phyloP scores from a whole-genome alignment of 2,888 invertebrate genomes.

The Catotricha subobsoleta region DNA sequence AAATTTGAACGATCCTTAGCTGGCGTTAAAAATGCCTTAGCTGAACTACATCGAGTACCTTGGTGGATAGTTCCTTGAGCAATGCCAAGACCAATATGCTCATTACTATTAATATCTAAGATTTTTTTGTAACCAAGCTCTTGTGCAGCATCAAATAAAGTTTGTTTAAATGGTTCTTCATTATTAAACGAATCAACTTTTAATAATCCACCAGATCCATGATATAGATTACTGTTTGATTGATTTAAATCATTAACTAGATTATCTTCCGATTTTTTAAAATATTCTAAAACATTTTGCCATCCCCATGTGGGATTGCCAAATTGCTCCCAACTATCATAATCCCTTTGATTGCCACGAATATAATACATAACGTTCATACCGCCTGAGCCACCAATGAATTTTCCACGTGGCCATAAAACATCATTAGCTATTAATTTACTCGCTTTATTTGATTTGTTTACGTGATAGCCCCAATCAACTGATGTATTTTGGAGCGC shows the following conservation, averaged over 20 bases:
- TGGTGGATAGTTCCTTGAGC: slow-evolving; percentile 5
- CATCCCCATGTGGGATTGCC: slow-evolving; percentile 53
- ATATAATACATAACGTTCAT: slow-evolving; percentile 48
- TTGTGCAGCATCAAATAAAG: neutral
- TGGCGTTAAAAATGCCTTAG: slow-evolving; percentile 46
- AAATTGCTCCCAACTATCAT: slow-evolving; percentile 39
- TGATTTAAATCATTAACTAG: slow-evolving; percentile 16
- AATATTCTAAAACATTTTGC: slow-evolving; percentile 58
- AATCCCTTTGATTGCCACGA: slow-evolving; percentile 44
- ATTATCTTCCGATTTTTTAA: slow-evolving; percentile 66
- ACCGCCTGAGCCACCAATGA: slow-evolving; percentile 44
- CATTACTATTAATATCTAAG: slow-evolving; percentile 5
- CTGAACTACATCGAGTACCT: slow-evolving; percentile 12
- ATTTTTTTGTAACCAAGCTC: slow-evolving; percentile 8
- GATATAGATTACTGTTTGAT: slow-evolving; percentile 11
- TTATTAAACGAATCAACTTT: slow-evolving; percentile 24
- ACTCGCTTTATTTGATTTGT: slow-evolving; percentile 28
- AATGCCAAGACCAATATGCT: slow-evolving; percentile 2
- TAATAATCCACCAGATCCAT: slow-evolving; percentile 28
- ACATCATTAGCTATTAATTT: slow-evolving; percentile 22
- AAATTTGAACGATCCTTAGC: slow-evolving; percentile 36
- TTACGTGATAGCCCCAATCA: slow-evolving; percentile 31
- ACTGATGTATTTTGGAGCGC: slow-evolving; percentile 10
- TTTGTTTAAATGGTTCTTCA: neutral
- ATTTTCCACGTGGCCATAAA: slow-evolving; percentile 39